Conservation (phyloP, 2,888 invertebrate species). For the Rhorus exstirpatorius region DNA sequence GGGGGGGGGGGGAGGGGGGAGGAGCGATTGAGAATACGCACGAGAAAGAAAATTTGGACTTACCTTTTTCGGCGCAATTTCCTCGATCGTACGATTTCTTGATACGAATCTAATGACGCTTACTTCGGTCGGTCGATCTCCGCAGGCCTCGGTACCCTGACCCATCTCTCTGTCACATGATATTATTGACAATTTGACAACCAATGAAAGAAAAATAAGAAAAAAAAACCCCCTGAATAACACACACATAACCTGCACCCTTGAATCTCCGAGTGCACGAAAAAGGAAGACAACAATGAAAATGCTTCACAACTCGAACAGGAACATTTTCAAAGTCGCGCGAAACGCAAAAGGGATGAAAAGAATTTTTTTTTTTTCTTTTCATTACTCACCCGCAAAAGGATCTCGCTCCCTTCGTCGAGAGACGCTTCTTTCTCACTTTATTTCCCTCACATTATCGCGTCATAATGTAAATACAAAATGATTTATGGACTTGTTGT, state of each 20-base stretch:
- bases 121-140: slow-evolving; percentile 84
- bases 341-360: not conserved
- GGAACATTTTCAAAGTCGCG: no score
- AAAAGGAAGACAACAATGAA: slow-evolving; percentile 14
- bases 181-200: slow-evolving; percentile 42
- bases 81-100: slow-evolving; percentile 84
- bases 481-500: slow-evolving; percentile 79
- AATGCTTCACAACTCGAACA: no score
- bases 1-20: slow-evolving; percentile 5
- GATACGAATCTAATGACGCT: slow-evolving; percentile 85
- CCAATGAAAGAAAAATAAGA: slow-evolving; percentile 43
- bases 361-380: slow-evolving; percentile 43
- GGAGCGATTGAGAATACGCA: not conserved
- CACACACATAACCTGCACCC: slow-evolving; percentile 79
- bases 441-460: slow-evolving; percentile 77
- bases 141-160: slow-evolving; percentile 84
- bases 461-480: slow-evolving; percentile 78
- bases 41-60: slow-evolving; percentile 22
- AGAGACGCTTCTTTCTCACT: slow-evolving; percentile 63
- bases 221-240: slow-evolving; percentile 35
- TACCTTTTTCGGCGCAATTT: slow-evolving; percentile 85
- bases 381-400: slow-evolving; percentile 70
- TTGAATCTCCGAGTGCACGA: slow-evolving; percentile 37
- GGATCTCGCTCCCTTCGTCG: slow-evolving; percentile 71
- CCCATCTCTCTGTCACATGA: slow-evolving; percentile 77